A percentile compares a stretch with the other conserved stretches of the same genome.
Conservation (phyloP, 2,113 vertebrate species). For the Sporophila hypoxantha region DNA sequence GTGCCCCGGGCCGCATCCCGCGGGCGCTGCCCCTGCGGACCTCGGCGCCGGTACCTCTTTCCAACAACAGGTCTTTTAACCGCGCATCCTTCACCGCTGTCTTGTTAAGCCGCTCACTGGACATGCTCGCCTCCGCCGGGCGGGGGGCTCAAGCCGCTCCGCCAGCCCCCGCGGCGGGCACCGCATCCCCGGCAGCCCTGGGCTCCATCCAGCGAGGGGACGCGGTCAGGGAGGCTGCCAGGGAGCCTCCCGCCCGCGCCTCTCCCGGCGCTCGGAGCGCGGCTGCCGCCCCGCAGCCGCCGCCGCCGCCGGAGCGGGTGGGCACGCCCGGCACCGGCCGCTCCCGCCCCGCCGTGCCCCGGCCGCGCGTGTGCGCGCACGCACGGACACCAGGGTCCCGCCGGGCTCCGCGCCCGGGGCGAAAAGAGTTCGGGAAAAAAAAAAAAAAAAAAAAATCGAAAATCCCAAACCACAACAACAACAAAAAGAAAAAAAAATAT, state of each 20-base stretch:
- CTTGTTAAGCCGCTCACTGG: slow-evolving; percentile 65
- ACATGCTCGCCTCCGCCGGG: slow-evolving; percentile 63
- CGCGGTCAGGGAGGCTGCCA: neutral
- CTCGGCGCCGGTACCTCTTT: slow-evolving; percentile 64
- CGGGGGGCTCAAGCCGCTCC: slow-evolving; percentile 2
- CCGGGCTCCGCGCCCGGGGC: too few species aligned
- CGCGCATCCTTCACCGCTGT: slow-evolving; percentile 70
- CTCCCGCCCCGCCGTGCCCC: too few species aligned
- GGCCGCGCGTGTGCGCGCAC: too few species aligned
- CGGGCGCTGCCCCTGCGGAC: neutral
- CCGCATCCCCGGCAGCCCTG: slow-evolving; percentile 37
- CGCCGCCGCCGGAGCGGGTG: neutral
- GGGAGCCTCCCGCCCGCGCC: neutral
- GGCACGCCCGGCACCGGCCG: neutral
- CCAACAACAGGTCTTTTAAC: slow-evolving; percentile 68
- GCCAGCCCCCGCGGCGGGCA: slow-evolving; percentile 6
- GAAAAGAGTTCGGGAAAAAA: too few species aligned
- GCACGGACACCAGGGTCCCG: too few species aligned
- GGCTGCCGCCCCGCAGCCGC: neutral
- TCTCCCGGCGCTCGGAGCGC: neutral
- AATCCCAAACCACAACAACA: too few species aligned
- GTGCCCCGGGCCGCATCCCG: neutral
- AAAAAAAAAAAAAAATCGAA: too few species aligned
- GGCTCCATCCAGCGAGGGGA: neutral
- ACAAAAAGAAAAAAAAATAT: too few species aligned